Conservation (phyloP, 2,113 vertebrate species). For the Tragelaphus imberbis region DNA sequence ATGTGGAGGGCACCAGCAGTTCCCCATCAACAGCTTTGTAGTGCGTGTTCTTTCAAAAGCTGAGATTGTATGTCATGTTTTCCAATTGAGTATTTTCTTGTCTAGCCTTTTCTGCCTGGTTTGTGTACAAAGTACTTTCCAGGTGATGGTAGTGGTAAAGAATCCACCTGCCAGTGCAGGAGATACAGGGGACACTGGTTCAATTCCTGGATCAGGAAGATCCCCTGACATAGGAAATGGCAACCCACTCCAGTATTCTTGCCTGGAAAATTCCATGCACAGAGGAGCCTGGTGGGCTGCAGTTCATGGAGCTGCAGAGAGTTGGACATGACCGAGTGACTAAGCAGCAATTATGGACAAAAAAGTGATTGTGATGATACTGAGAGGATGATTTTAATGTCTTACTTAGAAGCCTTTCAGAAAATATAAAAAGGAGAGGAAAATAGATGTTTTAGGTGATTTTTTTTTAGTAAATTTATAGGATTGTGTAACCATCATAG, state of each 20-base stretch:
- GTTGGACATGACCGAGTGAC: neutral
- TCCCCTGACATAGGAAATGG: neutral
- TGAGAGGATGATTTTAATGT: neutral
- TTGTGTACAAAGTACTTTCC: neutral
- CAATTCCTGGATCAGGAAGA: neutral
- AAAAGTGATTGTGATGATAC: neutral
- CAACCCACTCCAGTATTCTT: neutral
- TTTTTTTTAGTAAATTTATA: neutral
- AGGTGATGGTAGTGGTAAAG: neutral
- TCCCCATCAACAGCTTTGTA: neutral
- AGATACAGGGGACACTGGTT: neutral
- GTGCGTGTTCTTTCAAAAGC: neutral
- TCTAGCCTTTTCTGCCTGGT: neutral
- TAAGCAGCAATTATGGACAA: neutral
- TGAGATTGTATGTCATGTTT: neutral
- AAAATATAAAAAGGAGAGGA: neutral
- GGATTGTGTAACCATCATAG: neutral
- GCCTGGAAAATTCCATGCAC: neutral
- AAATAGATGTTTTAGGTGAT: neutral
- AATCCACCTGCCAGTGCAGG: neutral
- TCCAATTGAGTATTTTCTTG: neutral
- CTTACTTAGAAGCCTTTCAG: neutral
- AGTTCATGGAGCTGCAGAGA: neutral
- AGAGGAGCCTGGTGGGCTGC: neutral
- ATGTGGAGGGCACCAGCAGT: fast-evolving